phyloP scores from a whole-genome alignment of 2,888 invertebrate genomes.

The Oscheius sp. region DNA sequence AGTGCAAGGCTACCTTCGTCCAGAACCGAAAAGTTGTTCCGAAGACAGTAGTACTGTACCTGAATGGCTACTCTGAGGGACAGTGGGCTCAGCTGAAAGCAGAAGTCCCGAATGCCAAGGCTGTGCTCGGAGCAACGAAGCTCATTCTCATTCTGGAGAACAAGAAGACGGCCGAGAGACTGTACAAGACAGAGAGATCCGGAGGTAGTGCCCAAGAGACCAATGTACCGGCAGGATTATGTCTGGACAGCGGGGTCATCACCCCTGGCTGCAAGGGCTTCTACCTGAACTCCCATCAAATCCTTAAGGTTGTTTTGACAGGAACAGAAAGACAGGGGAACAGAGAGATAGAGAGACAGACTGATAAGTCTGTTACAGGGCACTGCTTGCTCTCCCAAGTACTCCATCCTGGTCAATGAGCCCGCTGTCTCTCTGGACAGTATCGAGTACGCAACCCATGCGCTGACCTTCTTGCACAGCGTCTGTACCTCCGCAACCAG shows the following conservation, averaged over 20 bases:
- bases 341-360: too few species aligned
- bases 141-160: constrained; percentile 14
- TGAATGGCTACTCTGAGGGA: constrained; percentile 16
- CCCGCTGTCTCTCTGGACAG: not conserved
- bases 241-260: constrained; percentile 4
- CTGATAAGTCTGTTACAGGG: not conserved
- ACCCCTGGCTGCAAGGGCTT: not conserved
- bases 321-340: too few species aligned
- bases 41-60: constrained; percentile 13
- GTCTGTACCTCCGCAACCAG: not conserved
- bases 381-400: constrained; percentile 21
- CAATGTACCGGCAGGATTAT: constrained; percentile 6
- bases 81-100: constrained; percentile 2
- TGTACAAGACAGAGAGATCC: constrained; percentile 3
- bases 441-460: constrained; percentile 25
- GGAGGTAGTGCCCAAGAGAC: not conserved
- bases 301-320: not conserved
- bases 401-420: constrained; percentile 17
- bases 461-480: constrained; percentile 16
- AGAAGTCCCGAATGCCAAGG: not conserved
- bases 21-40: not conserved
- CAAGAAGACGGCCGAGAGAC: constrained; percentile 6
- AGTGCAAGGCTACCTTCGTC: constrained; percentile 10
- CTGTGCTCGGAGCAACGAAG: not conserved
- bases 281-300: constrained; percentile 15